A percentile compares a stretch with the other conserved stretches of the same genome.
These are phyloP conservation scores for Plutella xylostella DNA, from an alignment of 2,888 invertebrate species.

Conservation along the genomic window DNA sequence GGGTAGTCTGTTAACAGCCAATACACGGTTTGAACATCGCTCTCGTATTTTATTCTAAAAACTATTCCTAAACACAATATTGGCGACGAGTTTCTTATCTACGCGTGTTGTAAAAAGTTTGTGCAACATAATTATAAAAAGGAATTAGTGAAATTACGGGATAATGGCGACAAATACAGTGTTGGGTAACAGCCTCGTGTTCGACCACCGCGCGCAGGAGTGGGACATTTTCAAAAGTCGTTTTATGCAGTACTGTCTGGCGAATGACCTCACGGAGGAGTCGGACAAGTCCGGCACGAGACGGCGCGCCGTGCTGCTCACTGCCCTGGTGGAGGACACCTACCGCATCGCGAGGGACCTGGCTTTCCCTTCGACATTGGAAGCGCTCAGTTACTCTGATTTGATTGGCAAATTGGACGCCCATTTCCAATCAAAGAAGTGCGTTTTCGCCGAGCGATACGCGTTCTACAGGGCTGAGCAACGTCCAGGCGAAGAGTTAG, in stretches of 20 bases:
- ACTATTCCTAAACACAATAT: no score
- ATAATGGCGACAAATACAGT: no score
- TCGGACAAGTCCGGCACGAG: constrained; percentile 6
- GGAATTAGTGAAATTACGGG: no score
- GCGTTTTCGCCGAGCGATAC: constrained; percentile 15
- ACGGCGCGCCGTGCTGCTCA: constrained; percentile 1
- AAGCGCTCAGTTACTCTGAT: neutral
- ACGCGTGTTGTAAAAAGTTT: no score
- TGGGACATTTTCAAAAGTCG: constrained; percentile 3
- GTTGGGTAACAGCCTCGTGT: no score
- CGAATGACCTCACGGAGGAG: constrained; percentile 8
- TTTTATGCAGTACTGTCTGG: constrained; percentile 8
- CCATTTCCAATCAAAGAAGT: constrained; percentile 13
- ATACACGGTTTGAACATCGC: no score
- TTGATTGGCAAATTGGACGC: constrained; percentile 11
- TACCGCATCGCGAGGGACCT: constrained; percentile 8
- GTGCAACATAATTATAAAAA: no score
- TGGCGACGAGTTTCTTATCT: no score
- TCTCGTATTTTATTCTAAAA: no score
- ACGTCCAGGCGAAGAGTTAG: constrained; percentile 16
- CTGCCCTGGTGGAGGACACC: constrained; percentile 11
- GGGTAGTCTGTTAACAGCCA: no score
- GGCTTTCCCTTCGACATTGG: constrained; percentile 5
- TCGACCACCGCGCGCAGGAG: constrained; percentile 6
- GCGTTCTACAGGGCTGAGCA: constrained; percentile 18